These are phyloP conservation scores for Melinopterus prodromus DNA, from an alignment of 2,888 invertebrate genomes.

Conservation along the genomic window DNA sequence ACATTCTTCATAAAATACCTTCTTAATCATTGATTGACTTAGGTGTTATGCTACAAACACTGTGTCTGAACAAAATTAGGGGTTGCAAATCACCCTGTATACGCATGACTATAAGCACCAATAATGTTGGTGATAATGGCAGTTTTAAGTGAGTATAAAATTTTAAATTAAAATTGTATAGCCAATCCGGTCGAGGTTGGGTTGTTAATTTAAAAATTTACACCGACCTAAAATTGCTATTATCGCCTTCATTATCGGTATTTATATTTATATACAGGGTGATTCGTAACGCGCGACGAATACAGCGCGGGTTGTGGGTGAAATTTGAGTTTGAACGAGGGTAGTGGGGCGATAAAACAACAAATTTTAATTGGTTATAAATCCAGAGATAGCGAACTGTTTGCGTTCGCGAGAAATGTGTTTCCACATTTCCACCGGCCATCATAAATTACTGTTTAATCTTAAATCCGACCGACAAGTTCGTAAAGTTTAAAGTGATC, in stretches of 20 bases:
- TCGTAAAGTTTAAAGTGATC: not conserved
- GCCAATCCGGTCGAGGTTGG: not conserved
- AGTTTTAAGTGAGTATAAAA: not conserved
- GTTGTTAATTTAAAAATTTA: not conserved
- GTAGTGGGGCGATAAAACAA: not conserved
- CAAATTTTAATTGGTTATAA: not conserved
- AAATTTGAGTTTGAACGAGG: not conserved
- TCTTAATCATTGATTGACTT: no score
- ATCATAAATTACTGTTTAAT: conserved; percentile 4
- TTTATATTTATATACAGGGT: no score
- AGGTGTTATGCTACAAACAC: no score
- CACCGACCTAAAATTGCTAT: no score
- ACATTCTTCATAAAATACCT: no score
- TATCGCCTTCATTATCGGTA: no score
- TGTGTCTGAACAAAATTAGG: no score
- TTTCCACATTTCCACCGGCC: not conserved
- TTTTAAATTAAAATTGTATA: not conserved
- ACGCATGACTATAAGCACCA: no score
- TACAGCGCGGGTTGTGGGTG: not conserved
- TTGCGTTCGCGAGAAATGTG: not conserved
- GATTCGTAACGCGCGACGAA: no score
- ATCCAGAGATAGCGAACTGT: not conserved
- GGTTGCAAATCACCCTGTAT: no score
- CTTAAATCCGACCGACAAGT: not conserved
- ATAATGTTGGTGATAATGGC: not conserved